Base-by-base conservation (phyloP, 2,113 vertebrate species). In the Collichthys lucidus region DNA sequence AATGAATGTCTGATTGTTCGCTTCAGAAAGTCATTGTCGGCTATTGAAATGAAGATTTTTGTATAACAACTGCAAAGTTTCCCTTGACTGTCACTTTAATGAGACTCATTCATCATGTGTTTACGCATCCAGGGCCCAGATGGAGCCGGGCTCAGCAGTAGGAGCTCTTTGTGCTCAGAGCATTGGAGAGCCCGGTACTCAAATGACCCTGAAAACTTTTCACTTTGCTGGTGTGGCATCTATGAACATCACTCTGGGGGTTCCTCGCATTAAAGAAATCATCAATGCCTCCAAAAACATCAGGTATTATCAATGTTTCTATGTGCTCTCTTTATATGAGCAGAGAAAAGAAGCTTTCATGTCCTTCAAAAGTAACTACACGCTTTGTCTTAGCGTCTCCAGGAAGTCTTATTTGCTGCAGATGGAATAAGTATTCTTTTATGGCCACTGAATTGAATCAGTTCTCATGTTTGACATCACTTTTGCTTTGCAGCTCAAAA, bases 131-230 rank as follows among this genome's bases (percentile, higher is more conserved):
- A 99, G 98, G 88, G 98, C 98, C 5, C 98, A 99, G 93, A 99
- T 99, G 98, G 98, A 99, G 88, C 98, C 98, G 0, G 98, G 98
- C 19, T 99, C 98, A 11, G 98, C 98, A 0, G 98, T 99, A 4
- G 98, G 98, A 0, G 98, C 98, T 0, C 95, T 99, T 15, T 99
- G 98, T 79, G 98, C 98, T 3, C 98, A 99, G 93, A 99, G 98
- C 82, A 99, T 99, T 5, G 98, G 98, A 4, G 98, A 99, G 74
- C 98, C 98, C 0, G 98, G 98, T 11, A 99, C 98, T 4, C 98
- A 99, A 91, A 99, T 99, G 98, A 99, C 98, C 52, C 94, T 99
- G 90, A 99, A 99, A 92, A 99, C 98, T 15, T 99, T 99, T 93
- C 98, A 99, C 92, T 99, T 99, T 24, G 98, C 98, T 1, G 98